Base-by-base conservation (phyloP, 1,140 invertebrate genomes). In the Drosophila leontia region DNA sequence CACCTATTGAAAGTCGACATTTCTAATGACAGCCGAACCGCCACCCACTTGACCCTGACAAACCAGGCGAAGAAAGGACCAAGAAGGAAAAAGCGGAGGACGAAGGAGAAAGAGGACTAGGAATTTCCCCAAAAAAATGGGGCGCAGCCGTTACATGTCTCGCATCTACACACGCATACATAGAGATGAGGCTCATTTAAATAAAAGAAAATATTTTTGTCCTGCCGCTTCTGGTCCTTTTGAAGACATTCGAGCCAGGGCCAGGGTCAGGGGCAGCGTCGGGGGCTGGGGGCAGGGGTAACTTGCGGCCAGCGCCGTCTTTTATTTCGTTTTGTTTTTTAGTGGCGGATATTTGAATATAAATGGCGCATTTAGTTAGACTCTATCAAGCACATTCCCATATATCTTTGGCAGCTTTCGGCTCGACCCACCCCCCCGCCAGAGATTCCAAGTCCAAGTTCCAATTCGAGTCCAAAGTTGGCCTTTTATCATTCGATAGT, bases 321-420 rank as follows among this genome's bases (percentile, higher is more conserved):
- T 80, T 80, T 87, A 77, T 84, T 78, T 78, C 68, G 82, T 84
- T 90, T 81, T 78, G 81, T 90, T 88, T 88, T 90, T 88, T 88
- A 90, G 85, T 85, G 85, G 81, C 82, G 86, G 82, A 85, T 90
- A 90, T 90, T 90, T 90, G 85, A 90, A 90, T 90, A 90, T 90
- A 90, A 90, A 90, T 90, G 85, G 85, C 63, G 70, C 85, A 90
- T 90, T 90, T 90, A 90, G 85, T 90, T 76, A 77, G 84, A 88
- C 84, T 87, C 87, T 87, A 87, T 87, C 84, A 88, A 88, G 85
- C 85, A 90, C 85, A 90, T 82, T 67, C 65, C 78, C 85, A 88
- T 90, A 88, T 88, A 88, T 90, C 84, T 88, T 85, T 77, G 72
- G 72, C 74, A 81, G 82, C 78, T 72, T 87, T 86, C 78, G 82